phyloP scores from a whole-genome alignment of 2,888 invertebrate species.

The Leptinotarsa tumamoca region DNA sequence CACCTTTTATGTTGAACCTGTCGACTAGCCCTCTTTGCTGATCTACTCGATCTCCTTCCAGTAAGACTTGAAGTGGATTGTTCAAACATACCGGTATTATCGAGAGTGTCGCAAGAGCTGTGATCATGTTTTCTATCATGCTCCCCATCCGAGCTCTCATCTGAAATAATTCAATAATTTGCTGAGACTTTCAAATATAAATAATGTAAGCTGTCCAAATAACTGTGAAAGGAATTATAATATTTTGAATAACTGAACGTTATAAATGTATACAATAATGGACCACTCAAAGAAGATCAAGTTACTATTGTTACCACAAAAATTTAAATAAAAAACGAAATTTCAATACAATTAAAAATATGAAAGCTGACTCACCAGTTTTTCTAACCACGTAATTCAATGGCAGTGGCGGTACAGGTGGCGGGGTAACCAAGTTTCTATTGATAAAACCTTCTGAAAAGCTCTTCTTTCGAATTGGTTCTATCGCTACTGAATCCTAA shows the following conservation, averaged over 20 bases:
- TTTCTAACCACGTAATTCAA: conserved; percentile 68
- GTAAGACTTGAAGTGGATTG: conserved; percentile 66
- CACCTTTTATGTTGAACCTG: conserved; percentile 79
- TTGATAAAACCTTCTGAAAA: conserved; percentile 56
- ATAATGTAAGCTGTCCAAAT: no score
- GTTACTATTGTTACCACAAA: no score
- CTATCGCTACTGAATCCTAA: conserved; percentile 56
- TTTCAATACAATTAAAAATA: conserved; percentile 7
- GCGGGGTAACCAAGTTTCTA: conserved; percentile 71
- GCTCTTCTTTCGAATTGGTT: conserved; percentile 60
- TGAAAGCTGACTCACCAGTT: conserved; percentile 47
- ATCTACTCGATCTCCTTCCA: conserved; percentile 56
- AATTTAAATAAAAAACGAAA: no score
- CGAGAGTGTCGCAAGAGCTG: conserved; percentile 65
- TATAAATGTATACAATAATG: no score
- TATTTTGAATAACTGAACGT: no score
- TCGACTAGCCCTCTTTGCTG: conserved; percentile 68
- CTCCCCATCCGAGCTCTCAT: conserved; percentile 71
- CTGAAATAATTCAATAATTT: conserved; percentile 54
- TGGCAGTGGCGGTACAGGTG: conserved; percentile 76
- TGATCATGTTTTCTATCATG: conserved; percentile 57
- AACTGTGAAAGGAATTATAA: no score
- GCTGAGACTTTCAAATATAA: not conserved
- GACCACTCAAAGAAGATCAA: no score
- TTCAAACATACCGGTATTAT: conserved; percentile 66